A percentile compares a stretch with the other conserved stretches of the same genome.
phyloP scores from a whole-genome alignment of 2,888 invertebrate species.

The Thymelicus acteon region DNA sequence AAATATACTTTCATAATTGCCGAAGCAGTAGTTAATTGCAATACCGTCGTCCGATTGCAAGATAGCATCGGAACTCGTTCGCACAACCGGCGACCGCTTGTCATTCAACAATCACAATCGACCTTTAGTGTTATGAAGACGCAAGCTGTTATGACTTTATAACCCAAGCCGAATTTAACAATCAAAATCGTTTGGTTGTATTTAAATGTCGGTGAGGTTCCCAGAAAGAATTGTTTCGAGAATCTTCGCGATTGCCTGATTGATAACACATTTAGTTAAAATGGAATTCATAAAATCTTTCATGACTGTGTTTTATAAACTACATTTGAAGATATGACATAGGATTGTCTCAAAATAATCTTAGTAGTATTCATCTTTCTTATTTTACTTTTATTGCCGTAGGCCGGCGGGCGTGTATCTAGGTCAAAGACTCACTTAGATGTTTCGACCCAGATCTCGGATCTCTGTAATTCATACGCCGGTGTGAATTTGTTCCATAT shows the following conservation, averaged over 20 bases:
- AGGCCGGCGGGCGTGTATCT: slow-evolving; percentile 44
- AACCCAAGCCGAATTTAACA: background rate
- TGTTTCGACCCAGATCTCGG: slow-evolving; percentile 47
- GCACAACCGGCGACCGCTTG: slow-evolving; percentile 14
- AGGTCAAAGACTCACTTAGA: slow-evolving; percentile 48
- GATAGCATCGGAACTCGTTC: slow-evolving; percentile 18
- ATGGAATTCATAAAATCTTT: background rate
- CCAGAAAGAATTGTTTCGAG: background rate
- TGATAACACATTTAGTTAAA: background rate
- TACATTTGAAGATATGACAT: slow-evolving; percentile 9
- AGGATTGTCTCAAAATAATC: slow-evolving; percentile 17
- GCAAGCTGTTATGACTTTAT: background rate
- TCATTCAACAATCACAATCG: slow-evolving; percentile 22
- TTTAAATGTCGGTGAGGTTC: background rate
- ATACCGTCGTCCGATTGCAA: slow-evolving; percentile 14
- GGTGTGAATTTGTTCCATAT: slow-evolving; percentile 39
- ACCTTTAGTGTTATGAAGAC: slow-evolving; percentile 8
- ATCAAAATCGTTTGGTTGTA: background rate
- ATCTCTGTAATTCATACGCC: slow-evolving; percentile 44
- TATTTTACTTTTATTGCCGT: slow-evolving; percentile 42
- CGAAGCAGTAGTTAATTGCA: slow-evolving; percentile 13
- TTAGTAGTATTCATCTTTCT: slow-evolving; percentile 38
- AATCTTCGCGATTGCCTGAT: background rate
- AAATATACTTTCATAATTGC: slow-evolving; percentile 15
- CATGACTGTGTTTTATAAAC: background rate